A percentile compares a stretch with the other conserved stretches of the same genome.
Conservation (phyloP, 1,140 invertebrate genomes). For the Drosophila auraria region DNA sequence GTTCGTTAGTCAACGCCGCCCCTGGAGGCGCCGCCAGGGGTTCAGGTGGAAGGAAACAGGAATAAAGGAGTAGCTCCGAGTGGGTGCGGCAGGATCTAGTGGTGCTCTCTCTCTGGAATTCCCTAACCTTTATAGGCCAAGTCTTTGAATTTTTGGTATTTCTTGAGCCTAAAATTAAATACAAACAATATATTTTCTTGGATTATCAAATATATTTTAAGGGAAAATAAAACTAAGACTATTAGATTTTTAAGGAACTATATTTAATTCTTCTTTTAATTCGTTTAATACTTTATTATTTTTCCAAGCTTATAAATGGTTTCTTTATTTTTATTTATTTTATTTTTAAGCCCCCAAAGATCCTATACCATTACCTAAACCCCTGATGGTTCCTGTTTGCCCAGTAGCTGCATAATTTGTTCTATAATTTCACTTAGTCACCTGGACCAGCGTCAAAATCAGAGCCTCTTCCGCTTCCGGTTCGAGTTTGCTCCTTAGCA, state of each 20-base stretch:
- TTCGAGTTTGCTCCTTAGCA: constrained; percentile 37
- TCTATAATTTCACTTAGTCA: constrained; percentile 46
- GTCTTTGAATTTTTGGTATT: background rate
- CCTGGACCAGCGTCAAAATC: constrained; percentile 38
- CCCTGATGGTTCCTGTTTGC: background rate
- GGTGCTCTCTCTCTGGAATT: background rate
- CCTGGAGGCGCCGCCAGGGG: background rate
- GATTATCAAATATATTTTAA: too few relatives aligned
- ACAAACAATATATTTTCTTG: background rate
- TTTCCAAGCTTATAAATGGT: too few relatives aligned
- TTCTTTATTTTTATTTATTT: background rate
- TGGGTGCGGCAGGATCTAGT: background rate
- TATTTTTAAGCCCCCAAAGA: background rate
- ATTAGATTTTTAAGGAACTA: too few relatives aligned
- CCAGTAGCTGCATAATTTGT: constrained; percentile 35
- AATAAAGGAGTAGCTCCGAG: background rate
- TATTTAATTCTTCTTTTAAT: too few relatives aligned
- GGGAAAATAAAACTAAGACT: too few relatives aligned
- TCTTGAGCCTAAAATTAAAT: too few relatives aligned
- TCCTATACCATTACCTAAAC: background rate
- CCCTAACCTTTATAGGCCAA: too few relatives aligned
- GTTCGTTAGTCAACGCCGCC: constrained; percentile 69
- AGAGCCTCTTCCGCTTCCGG: constrained; percentile 44
- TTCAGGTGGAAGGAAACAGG: background rate
- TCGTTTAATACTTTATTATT: too few relatives aligned